phyloP scores from a whole-genome alignment of 2,797 vertebrate genomes.

The Phoebastria nigripes region DNA sequence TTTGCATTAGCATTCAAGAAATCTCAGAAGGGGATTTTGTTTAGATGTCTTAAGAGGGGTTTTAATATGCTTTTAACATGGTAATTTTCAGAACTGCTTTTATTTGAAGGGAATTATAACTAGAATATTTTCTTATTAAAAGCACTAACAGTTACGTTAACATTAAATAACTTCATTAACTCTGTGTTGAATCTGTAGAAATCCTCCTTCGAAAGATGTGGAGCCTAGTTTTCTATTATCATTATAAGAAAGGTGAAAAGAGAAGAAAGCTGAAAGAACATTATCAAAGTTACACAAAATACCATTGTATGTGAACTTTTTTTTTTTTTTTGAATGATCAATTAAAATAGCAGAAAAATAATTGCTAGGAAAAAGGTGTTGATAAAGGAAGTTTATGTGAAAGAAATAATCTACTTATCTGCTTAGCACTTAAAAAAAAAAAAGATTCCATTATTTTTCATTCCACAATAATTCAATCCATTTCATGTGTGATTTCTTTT shows the following conservation, averaged over 20 bases:
- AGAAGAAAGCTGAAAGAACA: not conserved
- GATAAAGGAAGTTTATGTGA: not conserved
- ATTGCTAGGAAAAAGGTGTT: not conserved
- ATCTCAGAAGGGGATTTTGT: not conserved
- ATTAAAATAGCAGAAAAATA: not conserved
- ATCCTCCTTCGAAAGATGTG: not conserved
- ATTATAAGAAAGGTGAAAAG: not conserved
- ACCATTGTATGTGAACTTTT: not conserved
- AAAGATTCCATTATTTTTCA: not conserved
- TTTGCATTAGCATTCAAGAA: not conserved
- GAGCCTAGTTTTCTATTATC: not conserved
- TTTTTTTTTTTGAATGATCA: not conserved
- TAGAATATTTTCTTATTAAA: not conserved
- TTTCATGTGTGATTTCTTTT: constrained; percentile 33
- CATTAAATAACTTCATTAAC: not conserved
- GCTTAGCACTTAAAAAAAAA: not conserved
- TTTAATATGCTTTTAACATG: not conserved
- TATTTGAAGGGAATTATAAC: not conserved
- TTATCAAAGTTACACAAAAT: not conserved
- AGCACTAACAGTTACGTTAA: not conserved
- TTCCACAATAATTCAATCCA: not conserved
- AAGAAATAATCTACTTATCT: not conserved
- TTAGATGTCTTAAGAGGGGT: not conserved
- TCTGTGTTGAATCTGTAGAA: not conserved
- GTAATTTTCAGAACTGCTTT: not conserved